Evolutionary conservation across 2,797 vertebrate genomes (phyloP).

Genomic region (Periparus ater): DNA sequence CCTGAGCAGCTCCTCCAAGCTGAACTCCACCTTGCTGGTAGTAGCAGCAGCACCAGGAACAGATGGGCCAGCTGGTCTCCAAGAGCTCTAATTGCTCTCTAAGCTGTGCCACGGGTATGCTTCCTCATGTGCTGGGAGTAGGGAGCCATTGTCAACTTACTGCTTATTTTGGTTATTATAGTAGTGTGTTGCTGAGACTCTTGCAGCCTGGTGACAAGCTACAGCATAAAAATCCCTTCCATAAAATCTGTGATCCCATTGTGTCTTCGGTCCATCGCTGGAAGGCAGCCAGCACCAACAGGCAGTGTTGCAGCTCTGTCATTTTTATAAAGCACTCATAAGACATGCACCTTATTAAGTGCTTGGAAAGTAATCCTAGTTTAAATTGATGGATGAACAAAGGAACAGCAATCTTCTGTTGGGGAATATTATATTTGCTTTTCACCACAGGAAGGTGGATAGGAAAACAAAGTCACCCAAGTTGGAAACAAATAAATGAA

Average conservation of each 20-base stretch:
- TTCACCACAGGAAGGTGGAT: constrained; percentile 8
- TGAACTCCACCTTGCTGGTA: not conserved
- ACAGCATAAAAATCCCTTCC: not conserved
- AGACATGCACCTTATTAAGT: not conserved
- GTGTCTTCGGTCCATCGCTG: not conserved
- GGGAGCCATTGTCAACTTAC: not conserved
- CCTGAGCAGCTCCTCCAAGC: not conserved
- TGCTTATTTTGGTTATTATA: constrained; percentile 37
- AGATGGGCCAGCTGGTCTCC: constrained; percentile 20
- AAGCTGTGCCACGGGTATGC: not conserved
- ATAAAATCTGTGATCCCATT: not conserved
- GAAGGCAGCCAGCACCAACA: not conserved
- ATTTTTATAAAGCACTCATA: not conserved
- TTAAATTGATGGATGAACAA: constrained; percentile 14
- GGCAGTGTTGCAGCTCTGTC: not conserved
- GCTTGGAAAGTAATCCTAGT: constrained; percentile 4
- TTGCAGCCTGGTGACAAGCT: not conserved
- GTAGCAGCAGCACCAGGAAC: not conserved
- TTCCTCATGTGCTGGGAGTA: constrained; percentile 18
- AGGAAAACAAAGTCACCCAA: constrained; percentile 38
- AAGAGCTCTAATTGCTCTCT: not conserved
- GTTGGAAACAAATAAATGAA: constrained; percentile 12
- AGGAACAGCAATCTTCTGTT: not conserved
- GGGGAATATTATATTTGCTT: constrained; percentile 20
- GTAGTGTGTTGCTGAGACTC: not conserved